Base-by-base conservation (phyloP, 2,113 vertebrate genomes). In the Eonycteris spelaea region DNA sequence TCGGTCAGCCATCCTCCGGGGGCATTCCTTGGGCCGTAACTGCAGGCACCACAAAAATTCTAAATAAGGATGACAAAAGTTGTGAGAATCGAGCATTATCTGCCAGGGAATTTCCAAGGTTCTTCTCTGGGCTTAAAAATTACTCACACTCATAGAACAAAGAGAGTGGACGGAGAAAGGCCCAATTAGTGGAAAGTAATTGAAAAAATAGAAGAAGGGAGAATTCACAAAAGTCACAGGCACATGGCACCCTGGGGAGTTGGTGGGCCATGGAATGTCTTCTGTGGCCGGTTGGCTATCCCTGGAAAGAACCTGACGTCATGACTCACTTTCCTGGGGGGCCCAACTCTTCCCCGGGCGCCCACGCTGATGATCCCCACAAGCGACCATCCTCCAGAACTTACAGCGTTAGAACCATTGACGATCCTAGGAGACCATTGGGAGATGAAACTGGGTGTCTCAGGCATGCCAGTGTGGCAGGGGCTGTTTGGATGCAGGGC, bases 81-180 rank as follows among this genome's bases (percentile, higher is more conserved):
- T 80, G 26, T 91, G 40, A 90, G 85, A 95, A 87, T 88, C 26
- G 3, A 75, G 57, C n/a, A 33, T 78, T 65, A 92, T 97, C 92
- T 97, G 88, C 94, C 88, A 96, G 92, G 97, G 96, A 85, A 61
- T 96, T 98, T 96, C 95, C 94, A 94, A 75, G 67, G 19, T 94
- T 95, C 85, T 82, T 80, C 70, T 94, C 55, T 40, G 67, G 59
- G 53, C 87, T 79, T 88, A 73, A 88, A 77, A 90, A 97, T 95
- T 97, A 93, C 86, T 92, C 84, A 94, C 45, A 68, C 33, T 94
- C 48, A 38, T 38, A 91, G 82, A 96, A 91, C 89, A 96, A 95
- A 96, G 95, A 88, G 67, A 94, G 3, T 67, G 26, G 80, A 61
- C 85, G 55, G 91, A 68, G 43, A 77, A 82, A 80, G 18, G 43